phyloP scores from a whole-genome alignment of 2,888 invertebrate species.

The Phyllotreta striolata region DNA sequence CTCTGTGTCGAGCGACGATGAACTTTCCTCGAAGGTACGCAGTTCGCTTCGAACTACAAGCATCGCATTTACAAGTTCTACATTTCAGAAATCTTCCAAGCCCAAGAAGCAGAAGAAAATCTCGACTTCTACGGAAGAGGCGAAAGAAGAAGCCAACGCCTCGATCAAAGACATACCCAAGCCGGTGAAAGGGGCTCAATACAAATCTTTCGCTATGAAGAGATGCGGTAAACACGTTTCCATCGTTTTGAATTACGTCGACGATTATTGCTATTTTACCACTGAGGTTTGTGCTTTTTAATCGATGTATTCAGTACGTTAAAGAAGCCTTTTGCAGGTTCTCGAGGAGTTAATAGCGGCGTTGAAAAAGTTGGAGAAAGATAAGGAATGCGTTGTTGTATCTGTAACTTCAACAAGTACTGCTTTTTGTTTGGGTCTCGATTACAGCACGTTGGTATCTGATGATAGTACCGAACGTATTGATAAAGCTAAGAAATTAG shows the following conservation, averaged over 20 bases:
- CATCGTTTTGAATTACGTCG: conserved; percentile 47
- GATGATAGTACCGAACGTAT: conserved; percentile 69
- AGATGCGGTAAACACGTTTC: conserved; percentile 48
- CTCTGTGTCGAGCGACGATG: conserved; percentile 69
- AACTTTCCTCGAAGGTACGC: conserved; percentile 48
- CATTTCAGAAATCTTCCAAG: conserved; percentile 20
- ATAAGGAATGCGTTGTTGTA: conserved; percentile 72
- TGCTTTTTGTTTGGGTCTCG: conserved; percentile 83
- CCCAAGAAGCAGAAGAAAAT: conserved; percentile 37
- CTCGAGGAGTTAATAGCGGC: conserved; percentile 79
- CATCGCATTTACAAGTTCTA: background rate
- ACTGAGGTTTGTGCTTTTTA: conserved; percentile 39
- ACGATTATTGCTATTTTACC: conserved; percentile 45
- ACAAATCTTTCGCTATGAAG: conserved; percentile 47
- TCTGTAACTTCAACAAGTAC: conserved; percentile 78
- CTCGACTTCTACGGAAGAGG: conserved; percentile 14
- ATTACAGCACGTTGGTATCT: conserved; percentile 74
- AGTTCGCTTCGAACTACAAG: conserved; percentile 56
- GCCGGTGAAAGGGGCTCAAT: conserved; percentile 36
- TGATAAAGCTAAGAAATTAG: conserved; percentile 72
- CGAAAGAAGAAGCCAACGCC: conserved; percentile 6
- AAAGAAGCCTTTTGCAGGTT: conserved; percentile 64
- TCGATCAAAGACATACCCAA: conserved; percentile 28
- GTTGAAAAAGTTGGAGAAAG: conserved; percentile 69
- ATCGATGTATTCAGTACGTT: background rate